Base-by-base conservation (phyloP, 2,797 vertebrate species). In the Anabas testudineus region DNA sequence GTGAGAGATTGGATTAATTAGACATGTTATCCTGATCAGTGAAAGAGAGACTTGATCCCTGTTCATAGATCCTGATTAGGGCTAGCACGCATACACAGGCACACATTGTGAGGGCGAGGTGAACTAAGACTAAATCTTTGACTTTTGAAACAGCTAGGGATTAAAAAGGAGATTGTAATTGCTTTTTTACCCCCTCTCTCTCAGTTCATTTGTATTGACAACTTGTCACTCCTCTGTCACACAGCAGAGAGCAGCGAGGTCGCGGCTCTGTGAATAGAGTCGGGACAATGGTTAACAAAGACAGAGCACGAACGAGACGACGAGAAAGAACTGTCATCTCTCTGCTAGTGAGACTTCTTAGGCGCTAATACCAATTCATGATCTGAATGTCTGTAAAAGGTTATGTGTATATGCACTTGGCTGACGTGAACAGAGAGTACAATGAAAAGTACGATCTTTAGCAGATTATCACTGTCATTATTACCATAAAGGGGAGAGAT, bases 11-110 rank as follows among this genome's bases (percentile, higher is more conserved):
- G 88, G 88, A 91, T 92, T 91, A 90, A 92, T 91, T 90, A 87
- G 84, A 88, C 86, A 83, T 87, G 85, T 92, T 92, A 91, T 92
- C 90, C 92, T 85, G 84, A 91, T 92, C 83, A 86, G 78, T 85
- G 87, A 90, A 84, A 92, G 86, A 85, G 79, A 90, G 83, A 79
- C 88, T 83, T 90, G 84, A 90, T 91, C 76, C 78, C 61, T 73
- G 80, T 85, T 82, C 78, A 67, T 80, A 71, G 67, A 80, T 79
- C 82, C 86, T 82, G 85, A 91, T 90, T 82, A 90, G 75, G 70
- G 80, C 61, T 7, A 5, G 18, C 39, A 24, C 46, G 48, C 56
- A 52, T 36, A 39, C 32, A 14, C 52, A n/a, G 65, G 49, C 66
- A 54, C 56, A 52, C 42, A 60, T 36, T 12, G 48, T 71, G 46